A percentile compares a stretch with the other conserved stretches of the same genome.
These are phyloP conservation scores for Hyphantria cunea DNA, from an alignment of 1,140 invertebrate species.

Conservation along the genomic window DNA sequence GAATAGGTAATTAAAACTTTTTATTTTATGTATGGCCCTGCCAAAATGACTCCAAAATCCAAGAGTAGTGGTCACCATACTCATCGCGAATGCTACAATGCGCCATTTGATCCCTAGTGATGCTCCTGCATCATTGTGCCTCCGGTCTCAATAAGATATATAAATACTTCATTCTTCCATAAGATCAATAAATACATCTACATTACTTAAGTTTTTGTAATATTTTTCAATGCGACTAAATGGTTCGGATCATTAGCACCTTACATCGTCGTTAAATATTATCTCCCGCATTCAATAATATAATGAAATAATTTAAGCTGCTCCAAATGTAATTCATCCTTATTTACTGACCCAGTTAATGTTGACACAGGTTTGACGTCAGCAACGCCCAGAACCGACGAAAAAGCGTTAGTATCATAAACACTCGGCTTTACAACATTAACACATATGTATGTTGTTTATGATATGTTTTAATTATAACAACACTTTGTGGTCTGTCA, in stretches of 20 bases:
- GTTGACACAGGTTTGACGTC: slow-evolving; percentile 73
- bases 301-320: slow-evolving; percentile 50
- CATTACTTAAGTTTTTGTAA: too few species aligned
- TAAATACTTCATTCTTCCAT: too few species aligned
- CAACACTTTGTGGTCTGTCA: slow-evolving; percentile 2
- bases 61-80: too few species aligned
- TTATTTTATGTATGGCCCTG: too few species aligned
- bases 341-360: slow-evolving; percentile 73
- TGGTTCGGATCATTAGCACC: slow-evolving; percentile 7
- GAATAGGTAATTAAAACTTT: too few species aligned
- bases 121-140: too few species aligned
- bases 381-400: slow-evolving; percentile 51
- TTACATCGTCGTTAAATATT: slow-evolving; percentile 31
- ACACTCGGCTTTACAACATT: slow-evolving; percentile 42
- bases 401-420: slow-evolving; percentile 48
- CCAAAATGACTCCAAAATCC: too few species aligned
- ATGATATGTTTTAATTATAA: slow-evolving; percentile 43
- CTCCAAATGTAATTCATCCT: slow-evolving; percentile 61
- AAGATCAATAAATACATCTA: too few species aligned
- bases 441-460: slow-evolving; percentile 41
- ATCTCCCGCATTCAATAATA: slow-evolving; percentile 33
- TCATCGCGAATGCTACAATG: too few species aligned
- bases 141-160: too few species aligned
- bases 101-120: too few species aligned
- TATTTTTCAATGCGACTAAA: too few species aligned